Evolutionary conservation across 2,888 invertebrate genomes (phyloP).

Genomic region (Latheticus oryzae): DNA sequence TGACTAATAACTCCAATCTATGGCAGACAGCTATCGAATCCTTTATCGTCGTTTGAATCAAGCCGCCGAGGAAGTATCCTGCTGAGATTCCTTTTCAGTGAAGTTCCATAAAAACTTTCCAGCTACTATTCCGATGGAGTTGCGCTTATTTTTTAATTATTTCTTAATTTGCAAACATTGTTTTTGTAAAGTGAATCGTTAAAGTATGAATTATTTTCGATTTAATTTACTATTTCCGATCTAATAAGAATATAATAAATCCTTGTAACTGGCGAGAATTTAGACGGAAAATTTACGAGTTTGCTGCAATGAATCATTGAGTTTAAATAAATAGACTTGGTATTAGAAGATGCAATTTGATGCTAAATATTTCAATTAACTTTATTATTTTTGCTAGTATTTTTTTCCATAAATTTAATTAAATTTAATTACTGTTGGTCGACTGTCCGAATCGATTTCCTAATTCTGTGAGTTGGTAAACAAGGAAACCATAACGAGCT

Average conservation of each 20-base stretch:
- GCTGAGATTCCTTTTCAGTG: constrained; percentile 49
- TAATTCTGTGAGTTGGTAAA: constrained; percentile 34
- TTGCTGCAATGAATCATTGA: constrained; percentile 19
- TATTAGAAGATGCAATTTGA: not conserved
- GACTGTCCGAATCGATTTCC: constrained; percentile 26
- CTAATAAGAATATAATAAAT: constrained; percentile 52
- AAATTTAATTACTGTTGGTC: constrained; percentile 16
- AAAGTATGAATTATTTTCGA: constrained; percentile 51
- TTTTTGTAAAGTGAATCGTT: constrained; percentile 38
- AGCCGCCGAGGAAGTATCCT: constrained; percentile 48
- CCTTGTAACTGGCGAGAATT: constrained; percentile 40
- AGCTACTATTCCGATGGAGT: constrained; percentile 46
- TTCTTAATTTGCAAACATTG: constrained; percentile 22
- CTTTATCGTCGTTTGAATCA: constrained; percentile 45
- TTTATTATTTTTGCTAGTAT: not conserved
- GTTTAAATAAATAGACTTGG: constrained; percentile 16
- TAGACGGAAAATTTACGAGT: constrained; percentile 35
- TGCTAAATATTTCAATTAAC: not conserved
- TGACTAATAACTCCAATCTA: constrained; percentile 50
- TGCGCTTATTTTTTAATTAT: constrained; percentile 42
- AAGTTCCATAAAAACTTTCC: constrained; percentile 49
- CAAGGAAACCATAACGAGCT: constrained; percentile 39
- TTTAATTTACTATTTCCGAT: constrained; percentile 51
- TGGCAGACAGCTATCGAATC: constrained; percentile 48
- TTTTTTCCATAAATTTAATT: not conserved